These are phyloP conservation scores for Bettongia penicillata DNA, from an alignment of 2,113 vertebrate genomes.

Conservation along the genomic window DNA sequence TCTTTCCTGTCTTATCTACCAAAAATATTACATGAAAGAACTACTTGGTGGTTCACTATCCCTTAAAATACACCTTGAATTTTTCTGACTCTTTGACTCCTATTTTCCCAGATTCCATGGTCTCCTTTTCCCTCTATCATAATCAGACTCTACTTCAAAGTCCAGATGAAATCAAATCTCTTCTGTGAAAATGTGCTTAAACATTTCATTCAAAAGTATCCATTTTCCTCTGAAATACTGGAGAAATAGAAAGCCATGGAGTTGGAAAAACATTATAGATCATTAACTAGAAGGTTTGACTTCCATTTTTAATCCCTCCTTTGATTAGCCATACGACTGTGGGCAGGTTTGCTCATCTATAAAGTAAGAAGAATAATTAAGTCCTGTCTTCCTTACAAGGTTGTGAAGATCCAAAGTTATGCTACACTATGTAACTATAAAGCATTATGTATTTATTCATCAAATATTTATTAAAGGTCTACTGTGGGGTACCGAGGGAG, in stretches of 20 bases:
- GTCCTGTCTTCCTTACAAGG: background rate
- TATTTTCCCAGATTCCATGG: background rate
- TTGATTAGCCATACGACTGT: background rate
- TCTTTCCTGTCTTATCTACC: background rate
- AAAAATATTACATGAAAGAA: background rate
- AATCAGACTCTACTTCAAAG: background rate
- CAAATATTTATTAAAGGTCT: background rate
- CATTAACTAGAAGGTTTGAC: background rate
- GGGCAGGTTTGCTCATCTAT: background rate
- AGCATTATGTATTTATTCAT: background rate
- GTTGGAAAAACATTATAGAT: background rate
- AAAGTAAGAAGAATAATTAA: background rate
- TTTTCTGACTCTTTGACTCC: background rate
- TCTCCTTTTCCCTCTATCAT: background rate
- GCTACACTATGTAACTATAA: background rate
- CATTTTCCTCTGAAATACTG: background rate
- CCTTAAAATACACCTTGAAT: background rate
- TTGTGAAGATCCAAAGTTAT: background rate
- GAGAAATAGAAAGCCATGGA: background rate
- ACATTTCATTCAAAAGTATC: background rate
- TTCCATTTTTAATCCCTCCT: background rate
- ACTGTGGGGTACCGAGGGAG: background rate
- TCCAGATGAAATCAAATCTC: background rate
- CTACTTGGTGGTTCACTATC: background rate
- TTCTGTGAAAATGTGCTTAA: background rate